Evolutionary conservation across 2,797 vertebrate species (phyloP), one percentile per base, ranked within the genome.

Genomic region (Rhinella marina): DNA sequence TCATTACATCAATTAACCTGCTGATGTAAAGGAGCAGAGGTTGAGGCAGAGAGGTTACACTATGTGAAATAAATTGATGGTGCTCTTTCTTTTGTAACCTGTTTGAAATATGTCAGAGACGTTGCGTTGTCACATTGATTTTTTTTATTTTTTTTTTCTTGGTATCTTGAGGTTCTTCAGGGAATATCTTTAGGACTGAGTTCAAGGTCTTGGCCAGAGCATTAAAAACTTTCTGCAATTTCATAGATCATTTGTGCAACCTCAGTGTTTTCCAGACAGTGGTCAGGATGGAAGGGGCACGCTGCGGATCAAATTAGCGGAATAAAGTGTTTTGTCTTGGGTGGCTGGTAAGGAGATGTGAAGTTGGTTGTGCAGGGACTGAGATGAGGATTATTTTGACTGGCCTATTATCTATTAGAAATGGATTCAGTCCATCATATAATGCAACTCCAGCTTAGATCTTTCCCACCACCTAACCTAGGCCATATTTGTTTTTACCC

Each of bases 1-100:
- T 88, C 87, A 88, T 88, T 85, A 59, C 54, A 82, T 82, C 84
- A 82, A 82, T 89, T 89, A 89, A 86, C 84, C 84, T 77, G 12
- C 6, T 61, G 59, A 82, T 70, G 80, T 57, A 64, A 57, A 82
- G 80, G 88, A 68, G 54, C 56, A 78, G 73, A 66, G 84, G 84
- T 66, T 77, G 76, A 68, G 80, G 72, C 52, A 75, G 29, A 81
- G 48, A 85, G 84, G 64, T 81, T 85, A 62, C 66, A 81, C 83
- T 83, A 89, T 89, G n/a, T 78, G 72, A 78, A 83, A 86, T 86
- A 82, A 89, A 86, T 86, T 82, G 84, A 86, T 86, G 21, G 80
- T 72, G 59, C 82, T 86, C 62, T 79, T 68, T 29, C 19, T 57
- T 21, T 89, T 52, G 88, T 89, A 83, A 86, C 88, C 75, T 32